Evolutionary conservation across 2,888 invertebrate species (phyloP).

Genomic region (Hecatera dysodea): DNA sequence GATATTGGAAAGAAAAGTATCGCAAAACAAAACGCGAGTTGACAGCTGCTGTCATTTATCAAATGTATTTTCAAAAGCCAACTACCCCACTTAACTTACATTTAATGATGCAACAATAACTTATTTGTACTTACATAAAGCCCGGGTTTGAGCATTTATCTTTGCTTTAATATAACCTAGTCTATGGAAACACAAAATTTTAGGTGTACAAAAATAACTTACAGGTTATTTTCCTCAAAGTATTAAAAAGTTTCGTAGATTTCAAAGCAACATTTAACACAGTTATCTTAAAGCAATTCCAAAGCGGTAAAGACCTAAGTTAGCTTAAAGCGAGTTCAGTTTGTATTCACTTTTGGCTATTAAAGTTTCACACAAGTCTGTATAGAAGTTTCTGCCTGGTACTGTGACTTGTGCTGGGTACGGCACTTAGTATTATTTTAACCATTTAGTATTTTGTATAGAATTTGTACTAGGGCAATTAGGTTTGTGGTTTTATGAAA

Average conservation of each 20-base stretch:
- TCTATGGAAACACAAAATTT: background rate
- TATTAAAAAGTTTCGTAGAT: constrained; percentile 41
- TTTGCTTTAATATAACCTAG: too few species aligned
- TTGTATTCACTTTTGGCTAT: constrained; percentile 58
- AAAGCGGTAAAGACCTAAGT: constrained; percentile 49
- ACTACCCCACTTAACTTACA: background rate
- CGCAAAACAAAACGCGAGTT: too few species aligned
- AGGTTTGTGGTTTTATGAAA: background rate
- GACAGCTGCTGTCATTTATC: too few species aligned
- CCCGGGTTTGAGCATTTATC: too few species aligned
- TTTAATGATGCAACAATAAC: background rate
- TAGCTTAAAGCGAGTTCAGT: constrained; percentile 33
- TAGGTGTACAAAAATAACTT: background rate
- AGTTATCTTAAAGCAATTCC: constrained; percentile 39
- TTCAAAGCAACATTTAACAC: constrained; percentile 27
- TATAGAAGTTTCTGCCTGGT: constrained; percentile 17
- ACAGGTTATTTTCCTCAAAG: constrained; percentile 6
- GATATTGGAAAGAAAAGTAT: too few species aligned
- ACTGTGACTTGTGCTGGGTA: constrained; percentile 10
- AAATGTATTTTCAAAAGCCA: background rate
- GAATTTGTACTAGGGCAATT: background rate
- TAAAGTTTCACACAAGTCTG: constrained; percentile 44
- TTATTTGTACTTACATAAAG: too few species aligned
- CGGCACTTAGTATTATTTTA: background rate
- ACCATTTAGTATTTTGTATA: constrained; percentile 4